A percentile compares a stretch with the other conserved stretches of the same genome.
phyloP scores from a whole-genome alignment of 2,888 invertebrate genomes.

The Apotomis betuletana region DNA sequence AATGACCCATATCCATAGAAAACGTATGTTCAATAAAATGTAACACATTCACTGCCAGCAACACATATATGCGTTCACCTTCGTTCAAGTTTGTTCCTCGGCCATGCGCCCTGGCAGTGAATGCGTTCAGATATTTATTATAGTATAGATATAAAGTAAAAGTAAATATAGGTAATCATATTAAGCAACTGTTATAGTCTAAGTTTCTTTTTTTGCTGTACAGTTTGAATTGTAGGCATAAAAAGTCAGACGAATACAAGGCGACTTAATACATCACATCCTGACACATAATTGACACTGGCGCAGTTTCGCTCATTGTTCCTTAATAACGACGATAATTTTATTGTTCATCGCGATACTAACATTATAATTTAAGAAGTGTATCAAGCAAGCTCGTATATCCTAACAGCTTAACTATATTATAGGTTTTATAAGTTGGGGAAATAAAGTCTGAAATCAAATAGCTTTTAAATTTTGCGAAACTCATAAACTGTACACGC shows the following conservation, averaged over 20 bases:
- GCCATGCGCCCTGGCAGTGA: too few species aligned
- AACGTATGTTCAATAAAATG: too few species aligned
- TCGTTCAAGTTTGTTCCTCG: too few species aligned
- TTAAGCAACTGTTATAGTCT: neutral
- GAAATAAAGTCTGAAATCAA: conserved; percentile 3
- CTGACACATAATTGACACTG: conserved; percentile 32
- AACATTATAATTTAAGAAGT: conserved; percentile 40
- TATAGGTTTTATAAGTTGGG: neutral
- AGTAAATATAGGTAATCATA: too few species aligned
- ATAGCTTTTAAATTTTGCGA: neutral
- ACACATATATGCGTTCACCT: too few species aligned
- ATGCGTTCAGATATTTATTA: too few species aligned
- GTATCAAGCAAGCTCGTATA: conserved; percentile 2
- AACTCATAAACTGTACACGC: neutral
- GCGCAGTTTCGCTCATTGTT: conserved; percentile 42
- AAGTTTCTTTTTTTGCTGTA: neutral
- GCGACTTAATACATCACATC: conserved; percentile 3
- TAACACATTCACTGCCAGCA: too few species aligned
- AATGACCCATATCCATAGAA: too few species aligned
- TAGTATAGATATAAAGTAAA: too few species aligned
- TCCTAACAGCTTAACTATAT: neutral
- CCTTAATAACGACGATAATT: conserved; percentile 60
- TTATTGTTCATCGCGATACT: conserved; percentile 56
- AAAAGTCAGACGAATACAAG: neutral
- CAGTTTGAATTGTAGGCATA: neutral